Conservation (phyloP, 2,113 vertebrate genomes). For the Ptilonorhynchus violaceus region DNA sequence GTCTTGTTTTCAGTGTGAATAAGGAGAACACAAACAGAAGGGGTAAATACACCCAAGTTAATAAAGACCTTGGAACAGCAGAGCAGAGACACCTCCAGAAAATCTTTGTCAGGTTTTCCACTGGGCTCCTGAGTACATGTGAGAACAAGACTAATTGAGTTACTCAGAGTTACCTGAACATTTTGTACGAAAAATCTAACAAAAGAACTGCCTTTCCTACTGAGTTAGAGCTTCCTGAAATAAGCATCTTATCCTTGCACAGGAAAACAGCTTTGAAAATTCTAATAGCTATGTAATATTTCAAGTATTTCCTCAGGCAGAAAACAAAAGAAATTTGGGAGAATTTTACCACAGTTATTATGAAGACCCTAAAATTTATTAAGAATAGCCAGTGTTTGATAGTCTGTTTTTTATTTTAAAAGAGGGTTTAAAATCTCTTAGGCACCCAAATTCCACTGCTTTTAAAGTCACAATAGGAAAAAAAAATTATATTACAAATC, state of each 20-base stretch:
- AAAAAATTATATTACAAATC: not conserved
- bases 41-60: not conserved
- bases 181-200: not conserved
- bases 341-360: not conserved
- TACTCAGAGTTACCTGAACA: conserved; percentile 41
- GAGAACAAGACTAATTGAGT: conserved; percentile 28
- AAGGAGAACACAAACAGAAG: not conserved
- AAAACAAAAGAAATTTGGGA: not conserved
- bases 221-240: not conserved
- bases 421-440: not conserved
- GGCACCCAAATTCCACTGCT: not conserved
- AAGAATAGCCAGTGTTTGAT: not conserved
- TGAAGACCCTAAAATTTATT: not conserved
- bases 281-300: not conserved
- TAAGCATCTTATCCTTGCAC: not conserved
- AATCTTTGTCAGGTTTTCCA: not conserved
- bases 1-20: not conserved
- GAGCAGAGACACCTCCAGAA: not conserved
- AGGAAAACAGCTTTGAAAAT: not conserved
- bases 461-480: not conserved
- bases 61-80: not conserved
- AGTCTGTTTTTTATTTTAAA: not conserved
- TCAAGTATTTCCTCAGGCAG: not conserved
- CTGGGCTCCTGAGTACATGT: not conserved
- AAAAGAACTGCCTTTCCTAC: not conserved